phyloP scores from a whole-genome alignment of 2,113 vertebrate species.

The Pseudolaguvia tuberculata region DNA sequence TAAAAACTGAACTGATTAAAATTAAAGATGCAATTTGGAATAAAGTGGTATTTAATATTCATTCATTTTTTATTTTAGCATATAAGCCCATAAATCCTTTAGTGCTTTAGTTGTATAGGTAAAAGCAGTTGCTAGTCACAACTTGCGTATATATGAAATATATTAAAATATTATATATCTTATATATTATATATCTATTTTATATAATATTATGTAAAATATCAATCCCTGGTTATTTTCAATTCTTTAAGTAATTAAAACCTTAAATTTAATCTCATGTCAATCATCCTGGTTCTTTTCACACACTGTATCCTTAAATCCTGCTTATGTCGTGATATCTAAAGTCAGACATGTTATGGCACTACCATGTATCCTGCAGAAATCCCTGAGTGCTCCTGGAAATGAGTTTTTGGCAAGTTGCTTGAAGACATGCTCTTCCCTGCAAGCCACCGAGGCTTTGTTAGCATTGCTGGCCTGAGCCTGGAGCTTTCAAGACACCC shows the following conservation, averaged over 20 bases:
- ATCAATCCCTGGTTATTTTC: background rate
- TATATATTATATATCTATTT: too few species aligned
- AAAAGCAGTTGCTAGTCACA: background rate
- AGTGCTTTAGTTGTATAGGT: background rate
- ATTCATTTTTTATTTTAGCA: too few species aligned
- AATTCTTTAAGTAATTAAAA: background rate
- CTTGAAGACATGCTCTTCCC: slow-evolving; percentile 69
- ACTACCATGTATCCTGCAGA: slow-evolving; percentile 66
- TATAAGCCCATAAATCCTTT: too few species aligned
- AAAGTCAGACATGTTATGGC: slow-evolving; percentile 69
- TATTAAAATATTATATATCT: background rate
- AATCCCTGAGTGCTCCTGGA: slow-evolving; percentile 64
- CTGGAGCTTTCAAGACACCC: slow-evolving; percentile 74
- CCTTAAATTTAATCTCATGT: slow-evolving; percentile 15
- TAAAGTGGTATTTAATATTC: background rate
- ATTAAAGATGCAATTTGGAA: background rate
- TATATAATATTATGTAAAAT: too few species aligned
- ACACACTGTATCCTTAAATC: slow-evolving; percentile 40
- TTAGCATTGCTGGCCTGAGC: slow-evolving; percentile 75
- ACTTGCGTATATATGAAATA: background rate
- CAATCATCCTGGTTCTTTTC: slow-evolving; percentile 38
- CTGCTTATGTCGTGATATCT: slow-evolving; percentile 61
- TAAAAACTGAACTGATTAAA: background rate
- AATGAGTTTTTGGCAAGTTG: slow-evolving; percentile 76
- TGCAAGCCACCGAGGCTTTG: slow-evolving; percentile 79